phyloP scores from a whole-genome alignment of 1,140 invertebrate genomes.

The Proales similis region DNA sequence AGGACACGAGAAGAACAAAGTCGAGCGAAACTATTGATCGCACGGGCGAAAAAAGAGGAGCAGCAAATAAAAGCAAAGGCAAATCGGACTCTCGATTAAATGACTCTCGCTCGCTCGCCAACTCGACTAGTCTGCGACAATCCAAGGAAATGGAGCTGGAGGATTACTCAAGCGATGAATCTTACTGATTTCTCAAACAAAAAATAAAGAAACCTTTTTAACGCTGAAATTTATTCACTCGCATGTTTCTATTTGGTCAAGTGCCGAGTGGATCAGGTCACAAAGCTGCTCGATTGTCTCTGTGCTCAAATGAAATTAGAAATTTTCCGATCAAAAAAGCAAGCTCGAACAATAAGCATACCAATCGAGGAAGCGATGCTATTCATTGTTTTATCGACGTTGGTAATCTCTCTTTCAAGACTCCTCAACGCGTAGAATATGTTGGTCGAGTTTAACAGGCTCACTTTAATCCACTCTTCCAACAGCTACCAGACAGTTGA shows the following conservation, averaged over 20 bases:
- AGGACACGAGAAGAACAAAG: constrained; percentile 2
- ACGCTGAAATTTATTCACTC: too few species aligned
- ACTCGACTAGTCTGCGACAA: background rate
- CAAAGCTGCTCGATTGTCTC: background rate
- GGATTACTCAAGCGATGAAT: too few species aligned
- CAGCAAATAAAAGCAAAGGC: constrained; percentile 2
- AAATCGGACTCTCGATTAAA: background rate
- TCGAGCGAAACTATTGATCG: constrained; percentile 23
- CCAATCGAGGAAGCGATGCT: background rate
- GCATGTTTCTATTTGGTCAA: too few species aligned
- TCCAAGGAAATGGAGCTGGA: background rate
- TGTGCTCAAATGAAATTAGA: background rate
- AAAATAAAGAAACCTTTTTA: too few species aligned
- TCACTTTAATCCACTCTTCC: constrained; percentile 21
- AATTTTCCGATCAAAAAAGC: background rate
- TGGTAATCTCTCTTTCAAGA: constrained; percentile 19
- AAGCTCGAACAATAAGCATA: constrained; percentile 19
- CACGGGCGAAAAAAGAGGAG: background rate
- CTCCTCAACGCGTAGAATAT: constrained; percentile 22
- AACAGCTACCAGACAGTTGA: background rate
- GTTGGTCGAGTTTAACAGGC: constrained; percentile 3
- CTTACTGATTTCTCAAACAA: too few species aligned
- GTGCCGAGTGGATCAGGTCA: background rate
- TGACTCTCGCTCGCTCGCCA: background rate
- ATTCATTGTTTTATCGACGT: constrained; percentile 5